phyloP scores from a whole-genome alignment of 2,113 vertebrate genomes.

The Pteropus alecto region DNA sequence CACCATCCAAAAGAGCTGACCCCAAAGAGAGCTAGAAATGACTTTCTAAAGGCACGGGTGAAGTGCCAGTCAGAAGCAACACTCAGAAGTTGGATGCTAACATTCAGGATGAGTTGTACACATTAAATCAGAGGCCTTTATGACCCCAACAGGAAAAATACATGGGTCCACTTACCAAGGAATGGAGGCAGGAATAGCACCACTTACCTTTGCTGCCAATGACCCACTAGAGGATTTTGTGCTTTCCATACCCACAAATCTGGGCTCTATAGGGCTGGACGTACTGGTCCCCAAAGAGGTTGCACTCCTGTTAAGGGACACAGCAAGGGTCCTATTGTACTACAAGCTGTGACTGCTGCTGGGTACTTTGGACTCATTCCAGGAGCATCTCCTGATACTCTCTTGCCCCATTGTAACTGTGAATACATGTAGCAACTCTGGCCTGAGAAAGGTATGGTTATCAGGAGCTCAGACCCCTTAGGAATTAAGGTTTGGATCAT shows the following conservation, averaged over 20 bases:
- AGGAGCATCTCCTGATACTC: not conserved
- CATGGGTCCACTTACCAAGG: not conserved
- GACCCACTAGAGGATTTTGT: not conserved
- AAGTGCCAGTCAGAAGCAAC: not conserved
- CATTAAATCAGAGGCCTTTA: not conserved
- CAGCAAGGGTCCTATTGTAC: not conserved
- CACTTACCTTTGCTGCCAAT: not conserved
- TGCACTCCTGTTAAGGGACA: not conserved
- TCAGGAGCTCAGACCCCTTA: not conserved
- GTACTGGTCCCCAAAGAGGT: not conserved
- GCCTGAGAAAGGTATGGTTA: not conserved
- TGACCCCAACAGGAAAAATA: not conserved
- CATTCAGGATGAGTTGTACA: not conserved
- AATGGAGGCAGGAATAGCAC: not conserved
- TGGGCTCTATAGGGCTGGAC: not conserved
- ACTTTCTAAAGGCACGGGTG: not conserved
- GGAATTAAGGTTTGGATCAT: not conserved
- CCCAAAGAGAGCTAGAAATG: not conserved
- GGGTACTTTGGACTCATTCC: not conserved
- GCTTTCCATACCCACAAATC: not conserved
- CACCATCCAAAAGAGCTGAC: not conserved
- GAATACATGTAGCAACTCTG: not conserved
- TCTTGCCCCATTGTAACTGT: not conserved
- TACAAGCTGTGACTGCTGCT: not conserved
- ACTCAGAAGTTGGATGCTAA: not conserved